A percentile compares a stretch with the other conserved stretches of the same genome.
These are phyloP conservation scores for Henricia sp. DNA, from an alignment of 53 echinoderm and acorn worm species.

Conservation along the genomic window DNA sequence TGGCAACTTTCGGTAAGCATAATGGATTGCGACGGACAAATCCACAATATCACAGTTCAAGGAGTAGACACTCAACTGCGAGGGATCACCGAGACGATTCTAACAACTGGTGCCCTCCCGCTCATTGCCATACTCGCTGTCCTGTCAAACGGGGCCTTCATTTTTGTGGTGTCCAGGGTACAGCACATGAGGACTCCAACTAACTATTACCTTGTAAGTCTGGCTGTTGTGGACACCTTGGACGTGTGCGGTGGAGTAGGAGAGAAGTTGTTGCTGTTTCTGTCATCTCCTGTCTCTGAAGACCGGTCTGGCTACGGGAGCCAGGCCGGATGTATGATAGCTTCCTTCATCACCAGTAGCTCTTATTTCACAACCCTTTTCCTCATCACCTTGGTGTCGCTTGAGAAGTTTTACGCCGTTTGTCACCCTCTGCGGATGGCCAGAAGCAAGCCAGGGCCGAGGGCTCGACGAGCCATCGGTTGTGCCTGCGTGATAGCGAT, in stretches of 20 bases:
- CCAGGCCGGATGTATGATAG: conserved; percentile 16
- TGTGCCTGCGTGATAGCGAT: not conserved
- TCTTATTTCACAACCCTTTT: conserved; percentile 42
- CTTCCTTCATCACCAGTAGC: conserved; percentile 10
- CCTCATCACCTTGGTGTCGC: conserved; percentile 43
- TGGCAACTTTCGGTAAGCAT: too few relatives aligned
- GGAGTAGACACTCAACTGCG: not conserved
- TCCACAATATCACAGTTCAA: not conserved
- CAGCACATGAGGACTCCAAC: conserved; percentile 50
- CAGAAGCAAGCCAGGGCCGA: not conserved
- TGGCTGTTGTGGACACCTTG: conserved; percentile 17
- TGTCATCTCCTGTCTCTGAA: not conserved
- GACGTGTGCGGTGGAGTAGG: conserved; percentile 32
- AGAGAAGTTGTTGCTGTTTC: conserved; percentile 8
- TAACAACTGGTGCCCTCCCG: conserved; percentile 11
- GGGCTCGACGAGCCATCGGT: conserved; percentile 18
- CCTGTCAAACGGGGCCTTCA: conserved; percentile 43
- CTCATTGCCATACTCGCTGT: conserved; percentile 22
- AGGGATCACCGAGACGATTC: not conserved
- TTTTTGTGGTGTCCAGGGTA: conserved; percentile 36
- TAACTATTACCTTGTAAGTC: conserved; percentile 42
- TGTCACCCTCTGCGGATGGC: conserved; percentile 33
- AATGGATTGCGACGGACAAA: not conserved
- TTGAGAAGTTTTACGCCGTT: conserved; percentile 59
- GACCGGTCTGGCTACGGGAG: conserved; percentile 4